Evolutionary conservation across 2,113 vertebrate genomes (phyloP).

Genomic region (Cairina moschata): DNA sequence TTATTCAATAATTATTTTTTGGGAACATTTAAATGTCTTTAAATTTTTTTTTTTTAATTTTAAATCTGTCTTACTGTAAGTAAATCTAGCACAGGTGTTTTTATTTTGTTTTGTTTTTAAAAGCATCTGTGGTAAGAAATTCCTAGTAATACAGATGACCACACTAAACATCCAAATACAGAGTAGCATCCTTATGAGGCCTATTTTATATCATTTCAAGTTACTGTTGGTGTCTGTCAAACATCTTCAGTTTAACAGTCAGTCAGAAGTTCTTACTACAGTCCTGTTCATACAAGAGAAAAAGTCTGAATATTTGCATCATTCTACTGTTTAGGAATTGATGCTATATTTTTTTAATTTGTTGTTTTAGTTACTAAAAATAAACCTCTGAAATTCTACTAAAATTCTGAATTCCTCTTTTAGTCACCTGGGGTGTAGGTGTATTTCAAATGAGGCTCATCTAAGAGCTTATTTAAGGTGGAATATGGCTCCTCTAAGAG

Average conservation of each 20-base stretch:
- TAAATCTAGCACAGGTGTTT: background rate
- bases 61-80: background rate
- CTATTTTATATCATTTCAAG: background rate
- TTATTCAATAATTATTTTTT: background rate
- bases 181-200: background rate
- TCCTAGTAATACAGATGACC: background rate
- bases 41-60: background rate
- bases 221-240: background rate
- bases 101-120: background rate
- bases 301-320: background rate
- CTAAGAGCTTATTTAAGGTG: background rate
- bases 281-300: background rate
- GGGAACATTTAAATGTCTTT: background rate
- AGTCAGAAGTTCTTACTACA: background rate
- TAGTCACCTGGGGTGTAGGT: background rate
- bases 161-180: background rate
- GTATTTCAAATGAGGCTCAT: background rate
- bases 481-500: background rate
- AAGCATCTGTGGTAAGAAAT: background rate
- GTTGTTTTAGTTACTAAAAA: background rate
- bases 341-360: background rate
- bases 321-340: background rate
- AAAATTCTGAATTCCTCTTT: background rate
- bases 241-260: slow-evolving; percentile 31
- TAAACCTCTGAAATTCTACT: too few species aligned